Base-by-base conservation (phyloP, 2,888 invertebrate species). In the Heliconius sara region DNA sequence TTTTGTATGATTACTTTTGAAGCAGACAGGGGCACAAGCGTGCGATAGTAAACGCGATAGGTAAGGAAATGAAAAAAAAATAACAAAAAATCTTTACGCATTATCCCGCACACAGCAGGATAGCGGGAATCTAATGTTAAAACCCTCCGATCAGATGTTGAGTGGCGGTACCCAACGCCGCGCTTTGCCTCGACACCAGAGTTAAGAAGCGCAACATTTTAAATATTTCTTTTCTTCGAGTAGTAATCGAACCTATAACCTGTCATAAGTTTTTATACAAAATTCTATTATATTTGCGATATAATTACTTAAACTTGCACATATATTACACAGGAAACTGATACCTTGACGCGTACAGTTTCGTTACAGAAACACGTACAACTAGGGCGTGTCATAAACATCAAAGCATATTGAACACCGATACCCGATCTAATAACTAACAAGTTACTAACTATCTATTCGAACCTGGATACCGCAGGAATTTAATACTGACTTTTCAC, bases 351-450 rank as follows among this genome's bases (percentile, higher is more conserved):
- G 43, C 25, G 30, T 34, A 3, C 34, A 60, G 52, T 27, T 47
- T 39, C n/a, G 22, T n/a, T 47, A 13, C 34, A 73, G 73, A 16
- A 39, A 57, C 72, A 57, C n/a, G 73, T 60, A 60, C 57, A 73
- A 73, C 60, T 73, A 25, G 73, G 25, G 60, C 73, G 73, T 60
- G 73, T 73, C 73, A 16, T 60, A 39, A 39, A n/a, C 73, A 73
- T 73, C 73, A 39, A 73, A 73, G 73, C 57, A 25, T 73, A 73
- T 73, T 60, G 60, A 39, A 60, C 73, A 39, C 60, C 73, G 60
- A 73, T 73, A 73, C 27, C 5, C 34, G 34, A 72, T 72, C 72
- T 34, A 72, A 72, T 72, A 72, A 57, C 57, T 72, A 57, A 57
- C 72, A 73, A 73, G 60, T 73, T 73, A n/a, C 73, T 34, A 73